Base-by-base conservation (phyloP, 2,888 invertebrate genomes). In the Deilephila porcellus region DNA sequence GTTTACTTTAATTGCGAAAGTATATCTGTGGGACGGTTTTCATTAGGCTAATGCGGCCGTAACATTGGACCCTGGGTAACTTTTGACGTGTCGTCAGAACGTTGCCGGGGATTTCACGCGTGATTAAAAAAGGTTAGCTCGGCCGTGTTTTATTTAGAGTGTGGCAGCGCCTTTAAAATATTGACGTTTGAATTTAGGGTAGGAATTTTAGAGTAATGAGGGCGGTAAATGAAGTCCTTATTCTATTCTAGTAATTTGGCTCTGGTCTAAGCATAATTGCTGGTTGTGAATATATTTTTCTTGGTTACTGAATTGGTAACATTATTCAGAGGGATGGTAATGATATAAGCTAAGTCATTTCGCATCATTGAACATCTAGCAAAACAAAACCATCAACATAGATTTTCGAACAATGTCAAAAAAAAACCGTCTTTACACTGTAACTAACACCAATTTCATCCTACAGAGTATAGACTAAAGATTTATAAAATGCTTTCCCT, bases 1-100 rank as follows among this genome's bases (percentile, higher is more conserved):
- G 87, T 86, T 89, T 86, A 87, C 84, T 88, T 88, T 88, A 88
- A 90, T 88, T 88, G 86, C 83, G 79, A 86, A 87, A 87, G 88
- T 88, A 89, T 89, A 88, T 86, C 86, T 82, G 79, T 78, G 83
- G 84, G 82, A 80, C 79, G 82, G 81, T 88, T 88, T 86, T 87
- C 88, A 90, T 90, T 88, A 89, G 74, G 76, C 83, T 88, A 90
- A 90, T 89, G 88, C 76, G 78, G 74, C 78, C 74, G 75, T 76
- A 79, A 77, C 77, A 79, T 76, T 75, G 71, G 71, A 19, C 29
- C 32, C 53, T 45, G 52, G 73, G 53, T 37, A 60, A 25, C 34
- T 72, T 72, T 72, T 72, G 67, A 73, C 70, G 56, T 37, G 73
- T 25, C 71, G 60, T 76, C 76, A 70, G 76, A 73, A 73, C 74